Conservation (phyloP, 2,113 vertebrate genomes). For the Lycaon pictus region DNA sequence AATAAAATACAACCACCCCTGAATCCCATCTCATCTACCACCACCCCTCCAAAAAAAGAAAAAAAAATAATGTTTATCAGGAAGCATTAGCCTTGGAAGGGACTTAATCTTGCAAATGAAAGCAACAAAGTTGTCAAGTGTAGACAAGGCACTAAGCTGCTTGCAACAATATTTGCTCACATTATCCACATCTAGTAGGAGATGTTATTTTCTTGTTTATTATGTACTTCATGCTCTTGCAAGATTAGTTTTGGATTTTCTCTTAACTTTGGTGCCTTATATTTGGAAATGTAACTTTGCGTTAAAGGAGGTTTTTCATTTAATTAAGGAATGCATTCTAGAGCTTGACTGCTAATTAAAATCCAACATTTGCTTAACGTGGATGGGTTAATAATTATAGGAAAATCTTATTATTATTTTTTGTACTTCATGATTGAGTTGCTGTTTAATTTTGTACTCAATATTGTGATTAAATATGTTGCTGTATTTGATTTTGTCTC, state of each 20-base stretch:
- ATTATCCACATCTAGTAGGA: background rate
- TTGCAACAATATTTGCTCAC: slow-evolving; percentile 40
- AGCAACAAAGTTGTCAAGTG: background rate
- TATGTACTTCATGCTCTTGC: background rate
- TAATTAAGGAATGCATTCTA: slow-evolving; percentile 72
- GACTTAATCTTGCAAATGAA: background rate
- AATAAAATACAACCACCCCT: background rate
- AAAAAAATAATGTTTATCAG: background rate
- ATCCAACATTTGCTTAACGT: slow-evolving; percentile 66
- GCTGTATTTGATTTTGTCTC: slow-evolving; percentile 16
- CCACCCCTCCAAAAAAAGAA: accelerated
- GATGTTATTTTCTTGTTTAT: background rate
- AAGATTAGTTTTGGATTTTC: slow-evolving; percentile 39
- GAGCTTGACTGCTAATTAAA: slow-evolving; percentile 72
- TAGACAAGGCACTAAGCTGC: slow-evolving; percentile 10
- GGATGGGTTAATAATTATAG: slow-evolving; percentile 48
- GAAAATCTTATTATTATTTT: background rate
- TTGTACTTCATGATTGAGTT: slow-evolving; percentile 33
- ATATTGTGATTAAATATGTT: slow-evolving; percentile 36
- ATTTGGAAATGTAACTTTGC: slow-evolving; percentile 58
- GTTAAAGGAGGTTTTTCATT: slow-evolving; percentile 53
- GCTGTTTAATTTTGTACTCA: slow-evolving; percentile 46
- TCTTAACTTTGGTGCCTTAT: slow-evolving; percentile 30
- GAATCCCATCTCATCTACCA: background rate
- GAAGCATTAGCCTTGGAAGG: background rate